Conservation (phyloP, 2,888 invertebrate species). For the Drosophila gaucha region DNA sequence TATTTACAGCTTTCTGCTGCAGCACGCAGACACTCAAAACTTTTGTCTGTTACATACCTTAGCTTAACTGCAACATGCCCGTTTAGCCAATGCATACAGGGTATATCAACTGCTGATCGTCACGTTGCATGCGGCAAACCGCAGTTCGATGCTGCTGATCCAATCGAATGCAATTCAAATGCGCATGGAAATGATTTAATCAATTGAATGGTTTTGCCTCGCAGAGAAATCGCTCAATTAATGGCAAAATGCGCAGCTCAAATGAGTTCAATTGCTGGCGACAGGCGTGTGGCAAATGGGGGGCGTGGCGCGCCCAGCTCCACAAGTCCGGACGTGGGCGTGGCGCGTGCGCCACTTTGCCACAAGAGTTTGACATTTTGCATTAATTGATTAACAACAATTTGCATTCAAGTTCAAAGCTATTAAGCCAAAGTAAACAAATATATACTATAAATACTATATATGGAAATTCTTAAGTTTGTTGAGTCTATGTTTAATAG, state of each 20-base stretch:
- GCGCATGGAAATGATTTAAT: conserved; percentile 65
- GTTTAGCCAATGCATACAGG: neutral
- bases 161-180: conserved; percentile 52
- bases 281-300: conserved; percentile 8
- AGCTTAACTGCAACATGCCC: neutral
- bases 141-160: conserved; percentile 33
- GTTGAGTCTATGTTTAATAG: conserved; percentile 14
- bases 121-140: conserved; percentile 13
- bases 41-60: neutral
- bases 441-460: neutral
- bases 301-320: conserved; percentile 35
- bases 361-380: conserved; percentile 42
- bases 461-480: neutral
- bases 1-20: neutral
- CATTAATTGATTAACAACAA: conserved; percentile 72
- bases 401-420: conserved; percentile 69
- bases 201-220: conserved; percentile 57
- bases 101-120: conserved; percentile 5
- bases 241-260: conserved; percentile 61
- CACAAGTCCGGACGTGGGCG: conserved; percentile 36
- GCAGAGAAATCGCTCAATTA: conserved; percentile 62
- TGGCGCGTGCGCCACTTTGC: conserved; percentile 55
- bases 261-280: conserved; percentile 69
- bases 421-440: conserved; percentile 39
- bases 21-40: neutral